Evolutionary conservation across 2,888 invertebrate species (phyloP).

Genomic region (Nomada fabriciana): DNA sequence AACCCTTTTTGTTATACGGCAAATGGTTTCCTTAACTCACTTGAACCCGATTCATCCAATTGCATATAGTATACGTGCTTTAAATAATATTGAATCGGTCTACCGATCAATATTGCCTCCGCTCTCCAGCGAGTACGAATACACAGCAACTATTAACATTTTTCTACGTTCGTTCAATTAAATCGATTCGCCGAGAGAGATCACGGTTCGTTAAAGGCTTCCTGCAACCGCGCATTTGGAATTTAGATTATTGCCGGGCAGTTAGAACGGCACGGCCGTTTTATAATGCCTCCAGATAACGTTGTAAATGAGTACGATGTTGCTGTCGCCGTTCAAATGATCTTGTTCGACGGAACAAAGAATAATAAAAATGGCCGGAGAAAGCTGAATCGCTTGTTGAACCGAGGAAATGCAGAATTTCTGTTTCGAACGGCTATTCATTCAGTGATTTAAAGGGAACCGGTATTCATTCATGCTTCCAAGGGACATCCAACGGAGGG

Average conservation of each 20-base stretch:
- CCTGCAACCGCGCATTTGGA: constrained; percentile 31
- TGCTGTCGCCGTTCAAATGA: constrained; percentile 10
- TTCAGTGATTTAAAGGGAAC: constrained; percentile 25
- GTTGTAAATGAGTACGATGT: constrained; percentile 25
- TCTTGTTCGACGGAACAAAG: constrained; percentile 18
- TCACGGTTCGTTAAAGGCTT: constrained; percentile 50
- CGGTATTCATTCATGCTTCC: constrained; percentile 24
- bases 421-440: constrained; percentile 11
- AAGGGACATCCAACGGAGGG: not conserved
- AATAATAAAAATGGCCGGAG: constrained; percentile 20
- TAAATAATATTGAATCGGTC: constrained; percentile 6
- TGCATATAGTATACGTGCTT: constrained; percentile 3
- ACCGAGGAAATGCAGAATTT: constrained; percentile 13
- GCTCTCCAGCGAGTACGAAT: not conserved
- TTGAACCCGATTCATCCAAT: not conserved
- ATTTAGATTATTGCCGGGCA: constrained; percentile 33
- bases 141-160: constrained; percentile 8
- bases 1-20: not conserved
- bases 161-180: constrained; percentile 33
- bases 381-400: constrained; percentile 21
- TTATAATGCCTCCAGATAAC: constrained; percentile 43
- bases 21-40: not conserved
- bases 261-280: constrained; percentile 37
- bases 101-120: not conserved
- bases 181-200: constrained; percentile 32